Percentiles rank a stretch among this genome's conserved stretches.
phyloP scores from a whole-genome alignment of 2,888 invertebrate species.

The Phengaris alcon region DNA sequence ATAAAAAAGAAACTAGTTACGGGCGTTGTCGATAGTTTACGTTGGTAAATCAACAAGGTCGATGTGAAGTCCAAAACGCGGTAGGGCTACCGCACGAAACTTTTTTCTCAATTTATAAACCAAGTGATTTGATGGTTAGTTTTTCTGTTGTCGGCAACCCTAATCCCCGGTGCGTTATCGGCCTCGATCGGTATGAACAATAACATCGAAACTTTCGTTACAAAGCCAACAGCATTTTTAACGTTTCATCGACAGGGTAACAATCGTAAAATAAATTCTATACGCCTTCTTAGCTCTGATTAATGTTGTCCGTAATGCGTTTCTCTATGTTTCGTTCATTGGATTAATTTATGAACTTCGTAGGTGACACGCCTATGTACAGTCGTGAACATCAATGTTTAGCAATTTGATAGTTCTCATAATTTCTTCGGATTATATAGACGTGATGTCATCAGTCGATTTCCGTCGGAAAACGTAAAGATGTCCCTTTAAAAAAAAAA shows the following conservation, averaged over 20 bases:
- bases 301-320: conserved; percentile 73
- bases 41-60: conserved; percentile 76
- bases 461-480: too few species aligned
- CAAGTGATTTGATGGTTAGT: neutral
- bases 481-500: too few species aligned
- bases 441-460: too few species aligned
- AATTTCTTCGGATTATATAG: too few species aligned
- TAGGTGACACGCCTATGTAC: conserved; percentile 38
- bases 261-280: conserved; percentile 79
- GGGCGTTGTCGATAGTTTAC: conserved; percentile 68
- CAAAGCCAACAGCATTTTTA: conserved; percentile 76
- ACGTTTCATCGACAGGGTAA: conserved; percentile 77
- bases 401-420: too few species aligned
- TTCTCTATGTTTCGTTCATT: conserved; percentile 69
- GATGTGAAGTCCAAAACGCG: conserved; percentile 37
- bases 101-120: neutral
- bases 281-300: conserved; percentile 77
- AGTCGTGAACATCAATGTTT: neutral
- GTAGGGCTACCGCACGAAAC: neutral
- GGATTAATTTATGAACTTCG: conserved; percentile 67
- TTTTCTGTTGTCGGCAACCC: neutral
- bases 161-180: conserved; percentile 70
- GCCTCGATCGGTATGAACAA: conserved; percentile 70
- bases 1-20: conserved; percentile 77
- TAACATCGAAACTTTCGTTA: conserved; percentile 76